Base-by-base conservation (phyloP, 2,113 vertebrate genomes). In the Pollimyrus isidori region DNA sequence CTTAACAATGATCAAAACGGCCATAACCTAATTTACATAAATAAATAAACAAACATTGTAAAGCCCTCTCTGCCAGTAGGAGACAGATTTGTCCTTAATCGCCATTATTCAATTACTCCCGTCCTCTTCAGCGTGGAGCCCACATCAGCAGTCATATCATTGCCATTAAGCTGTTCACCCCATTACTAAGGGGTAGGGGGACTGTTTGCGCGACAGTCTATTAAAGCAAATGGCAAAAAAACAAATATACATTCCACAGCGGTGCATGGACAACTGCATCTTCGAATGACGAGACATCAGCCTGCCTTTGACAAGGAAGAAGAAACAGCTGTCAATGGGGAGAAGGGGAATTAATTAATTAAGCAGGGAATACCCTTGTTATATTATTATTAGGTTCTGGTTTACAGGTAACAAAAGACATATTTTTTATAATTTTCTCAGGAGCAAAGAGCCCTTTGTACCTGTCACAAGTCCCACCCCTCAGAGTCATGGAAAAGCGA, bases 181-280 rank as follows among this genome's bases (percentile, higher is more conserved):
- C 82, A 69, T 45, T 69, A 76, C 26, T 26, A 56, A 52, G 80
- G 58, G 13, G 52, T 56, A 13, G 82, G 50, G 87, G 45, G 80
- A 19, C 45, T 80, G 87, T 86, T 90, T 73, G 88, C 46, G 85
- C 56, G 83, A 48, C 13, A 91, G 89, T 90, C 93, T 93, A 94
- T 94, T 93, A 94, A 91, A 92, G 89, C 93, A 92, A 91, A 94
- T 91, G 92, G 92, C 91, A 92, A 92, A 91, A 56, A 92, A 93
- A 92, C 50, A 93, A 92, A 94, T 92, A 91, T 87, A 88, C 89
- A 90, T 92, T 92, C 90, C 89, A 87, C 90, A 93, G 90, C 86
- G 88, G 88, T 89, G 90, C 92, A 91, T 90, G 90, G 53, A 80
- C 26, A 23, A 53, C 49, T 88, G 1, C 23, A 65, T 88, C 65